Evolutionary conservation across 2,888 invertebrate genomes (phyloP).

Genomic region (Villa cingulata): DNA sequence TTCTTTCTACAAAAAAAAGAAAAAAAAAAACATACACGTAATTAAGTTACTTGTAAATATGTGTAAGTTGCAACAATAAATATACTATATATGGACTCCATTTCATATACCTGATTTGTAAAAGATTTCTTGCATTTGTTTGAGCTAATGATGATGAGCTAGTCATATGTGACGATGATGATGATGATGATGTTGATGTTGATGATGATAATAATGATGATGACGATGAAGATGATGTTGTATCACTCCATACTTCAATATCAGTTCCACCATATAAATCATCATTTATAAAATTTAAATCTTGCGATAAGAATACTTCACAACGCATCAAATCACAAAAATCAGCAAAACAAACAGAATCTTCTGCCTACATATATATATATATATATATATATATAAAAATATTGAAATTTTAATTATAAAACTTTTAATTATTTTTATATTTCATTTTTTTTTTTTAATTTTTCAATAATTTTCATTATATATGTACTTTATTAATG

Average conservation of each 20-base stretch:
- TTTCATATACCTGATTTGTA: not conserved
- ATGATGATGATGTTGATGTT: too few relatives aligned
- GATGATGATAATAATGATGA: too few relatives aligned
- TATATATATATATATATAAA: too few relatives aligned
- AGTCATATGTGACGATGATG: not conserved
- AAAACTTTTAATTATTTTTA: too few relatives aligned
- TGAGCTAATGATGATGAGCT: slow-evolving; percentile 40
- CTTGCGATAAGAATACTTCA: slow-evolving; percentile 68
- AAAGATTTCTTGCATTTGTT: slow-evolving; percentile 32
- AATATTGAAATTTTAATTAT: too few relatives aligned
- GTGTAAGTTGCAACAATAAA: too few relatives aligned
- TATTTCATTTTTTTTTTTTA: not conserved
- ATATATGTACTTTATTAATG: slow-evolving; percentile 56
- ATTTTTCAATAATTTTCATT: not conserved
- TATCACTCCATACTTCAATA: slow-evolving; percentile 72
- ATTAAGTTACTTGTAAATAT: too few relatives aligned
- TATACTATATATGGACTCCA: too few relatives aligned
- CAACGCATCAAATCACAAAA: slow-evolving; percentile 95
- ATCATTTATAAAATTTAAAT: slow-evolving; percentile 45
- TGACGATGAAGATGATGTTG: slow-evolving; percentile 33
- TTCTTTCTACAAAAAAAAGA: not conserved
- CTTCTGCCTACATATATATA: slow-evolving; percentile 60
- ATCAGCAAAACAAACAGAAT: slow-evolving; percentile 83
- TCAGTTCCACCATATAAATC: slow-evolving; percentile 58
- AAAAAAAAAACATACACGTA: not conserved